These are phyloP conservation scores for Chromis chromis DNA, from an alignment of 2,797 vertebrate species.

Conservation along the genomic window DNA sequence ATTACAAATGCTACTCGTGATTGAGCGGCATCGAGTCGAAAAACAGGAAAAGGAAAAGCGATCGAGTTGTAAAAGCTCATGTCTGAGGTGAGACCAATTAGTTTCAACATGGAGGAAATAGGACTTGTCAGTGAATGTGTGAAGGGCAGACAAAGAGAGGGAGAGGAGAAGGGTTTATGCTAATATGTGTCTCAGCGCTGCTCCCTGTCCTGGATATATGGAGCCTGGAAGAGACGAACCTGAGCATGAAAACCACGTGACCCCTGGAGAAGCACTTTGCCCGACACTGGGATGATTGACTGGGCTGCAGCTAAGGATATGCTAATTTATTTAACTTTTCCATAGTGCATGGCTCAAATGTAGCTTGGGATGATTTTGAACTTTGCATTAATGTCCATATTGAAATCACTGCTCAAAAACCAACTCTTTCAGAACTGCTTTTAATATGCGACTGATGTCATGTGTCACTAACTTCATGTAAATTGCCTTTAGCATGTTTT, in stretches of 20 bases:
- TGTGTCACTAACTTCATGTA: no score
- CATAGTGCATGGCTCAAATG: constrained; percentile 44
- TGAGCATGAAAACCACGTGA: constrained; percentile 49
- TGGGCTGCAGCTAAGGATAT: constrained; percentile 41
- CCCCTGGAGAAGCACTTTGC: constrained; percentile 56
- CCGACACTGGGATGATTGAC: constrained; percentile 61
- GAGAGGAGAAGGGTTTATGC: constrained; percentile 48
- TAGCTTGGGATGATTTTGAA: constrained; percentile 12
- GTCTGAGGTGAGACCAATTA: constrained; percentile 44
- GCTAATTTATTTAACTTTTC: constrained; percentile 51
- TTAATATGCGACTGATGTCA: no score
- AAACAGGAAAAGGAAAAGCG: constrained; percentile 19
- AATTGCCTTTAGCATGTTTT: no score
- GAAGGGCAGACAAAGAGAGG: constrained; percentile 39
- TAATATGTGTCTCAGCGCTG: constrained; percentile 46
- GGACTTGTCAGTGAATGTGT: constrained; percentile 48
- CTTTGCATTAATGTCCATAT: constrained; percentile 2
- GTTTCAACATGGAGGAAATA: constrained; percentile 36
- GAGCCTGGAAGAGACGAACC: constrained; percentile 47
- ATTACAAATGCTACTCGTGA: constrained; percentile 25
- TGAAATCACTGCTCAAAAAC: no score
- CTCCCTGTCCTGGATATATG: constrained; percentile 47
- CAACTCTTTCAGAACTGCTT: no score
- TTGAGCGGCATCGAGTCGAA: constrained; percentile 30
- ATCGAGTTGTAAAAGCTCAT: constrained; percentile 32